These are phyloP conservation scores for Pachypsylla venusta DNA, from an alignment of 1,140 invertebrate species.

Conservation along the genomic window DNA sequence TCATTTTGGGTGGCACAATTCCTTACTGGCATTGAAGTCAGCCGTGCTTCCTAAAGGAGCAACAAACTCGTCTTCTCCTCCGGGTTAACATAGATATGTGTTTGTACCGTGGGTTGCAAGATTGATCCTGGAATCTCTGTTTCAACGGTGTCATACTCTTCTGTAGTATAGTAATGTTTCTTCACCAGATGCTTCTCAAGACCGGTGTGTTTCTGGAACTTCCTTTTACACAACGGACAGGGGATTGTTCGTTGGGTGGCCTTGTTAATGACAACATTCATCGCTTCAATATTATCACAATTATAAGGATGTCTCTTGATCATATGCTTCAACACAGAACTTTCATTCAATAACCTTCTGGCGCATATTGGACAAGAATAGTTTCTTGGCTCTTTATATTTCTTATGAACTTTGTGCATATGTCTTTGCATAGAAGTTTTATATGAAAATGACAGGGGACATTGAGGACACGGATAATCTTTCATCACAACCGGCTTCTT, in stretches of 20 bases:
- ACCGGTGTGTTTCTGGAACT: background rate
- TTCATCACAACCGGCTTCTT: background rate
- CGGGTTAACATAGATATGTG: background rate
- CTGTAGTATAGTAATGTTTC: background rate
- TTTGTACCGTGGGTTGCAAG: background rate
- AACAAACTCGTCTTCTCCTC: background rate
- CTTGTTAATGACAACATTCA: background rate
- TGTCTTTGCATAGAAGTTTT: background rate
- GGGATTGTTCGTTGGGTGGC: background rate
- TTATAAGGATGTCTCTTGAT: constrained; percentile 7
- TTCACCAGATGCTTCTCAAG: background rate
- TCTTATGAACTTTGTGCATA: background rate
- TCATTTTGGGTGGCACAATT: too few relatives aligned
- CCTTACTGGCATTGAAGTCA: too few relatives aligned
- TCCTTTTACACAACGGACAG: background rate
- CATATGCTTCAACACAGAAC: background rate
- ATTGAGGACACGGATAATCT: background rate
- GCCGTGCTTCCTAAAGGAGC: too few relatives aligned
- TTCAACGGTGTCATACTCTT: background rate
- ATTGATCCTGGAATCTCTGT: too few relatives aligned
- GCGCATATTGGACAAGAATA: background rate
- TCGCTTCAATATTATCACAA: background rate
- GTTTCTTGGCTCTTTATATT: background rate
- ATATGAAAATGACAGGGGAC: background rate
- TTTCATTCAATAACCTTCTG: background rate